Conservation (phyloP, 2,113 vertebrate species). For the Thermophis baileyi region DNA sequence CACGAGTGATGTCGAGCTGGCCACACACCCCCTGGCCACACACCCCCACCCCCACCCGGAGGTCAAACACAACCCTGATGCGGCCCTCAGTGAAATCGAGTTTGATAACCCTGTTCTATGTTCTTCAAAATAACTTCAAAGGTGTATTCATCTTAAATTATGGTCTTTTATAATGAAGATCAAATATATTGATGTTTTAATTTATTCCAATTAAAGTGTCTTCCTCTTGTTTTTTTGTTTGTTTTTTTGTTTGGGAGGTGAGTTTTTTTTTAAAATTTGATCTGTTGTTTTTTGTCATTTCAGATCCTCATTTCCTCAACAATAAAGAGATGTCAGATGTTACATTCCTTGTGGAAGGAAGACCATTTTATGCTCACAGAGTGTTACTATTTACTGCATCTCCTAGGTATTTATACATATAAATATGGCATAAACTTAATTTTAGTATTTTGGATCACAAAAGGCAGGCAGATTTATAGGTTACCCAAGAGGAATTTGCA, state of each 20-base stretch:
- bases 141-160: background rate
- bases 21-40: too few relatives aligned
- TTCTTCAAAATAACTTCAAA: slow-evolving; percentile 22
- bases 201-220: slow-evolving; percentile 16
- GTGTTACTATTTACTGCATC: slow-evolving; percentile 96
- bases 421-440: background rate
- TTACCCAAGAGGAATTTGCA: background rate
- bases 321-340: slow-evolving; percentile 99
- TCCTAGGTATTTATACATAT: slow-evolving; percentile 72
- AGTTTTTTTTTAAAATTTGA: background rate
- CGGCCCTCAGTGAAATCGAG: too few relatives aligned
- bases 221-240: background rate
- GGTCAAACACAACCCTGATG: too few relatives aligned
- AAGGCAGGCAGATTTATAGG: background rate
- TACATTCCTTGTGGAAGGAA: slow-evolving; percentile 95
- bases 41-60: too few relatives aligned
- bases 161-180: slow-evolving; percentile 10
- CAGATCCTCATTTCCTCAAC: slow-evolving; percentile 97
- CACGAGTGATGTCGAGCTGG: too few relatives aligned
- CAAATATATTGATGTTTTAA: background rate
- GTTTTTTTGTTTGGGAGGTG: slow-evolving; percentile 21
- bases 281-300: slow-evolving; percentile 35
- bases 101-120: too few relatives aligned
- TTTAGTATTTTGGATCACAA: background rate
- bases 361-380: slow-evolving; percentile 95